Base-by-base conservation (phyloP, 2,113 vertebrate genomes). In the Platichthys stellatus region DNA sequence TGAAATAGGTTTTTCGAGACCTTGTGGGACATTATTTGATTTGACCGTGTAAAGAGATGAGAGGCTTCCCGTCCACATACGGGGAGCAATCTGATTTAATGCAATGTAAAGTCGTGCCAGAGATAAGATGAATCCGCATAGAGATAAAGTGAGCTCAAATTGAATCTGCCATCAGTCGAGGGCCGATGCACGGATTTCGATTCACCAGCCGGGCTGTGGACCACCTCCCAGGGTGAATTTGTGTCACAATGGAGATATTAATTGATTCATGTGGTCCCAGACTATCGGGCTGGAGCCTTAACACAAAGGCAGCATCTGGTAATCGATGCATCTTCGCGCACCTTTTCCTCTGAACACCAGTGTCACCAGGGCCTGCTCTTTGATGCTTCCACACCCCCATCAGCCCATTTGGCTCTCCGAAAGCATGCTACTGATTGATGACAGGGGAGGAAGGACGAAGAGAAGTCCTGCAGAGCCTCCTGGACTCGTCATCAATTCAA, bases 111-210 rank as follows among this genome's bases (percentile, higher is more conserved):
- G 66, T 87, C 76, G 54, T 70, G 81, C 74, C 78, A 82, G 67
- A 72, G 87, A 92, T 89, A 78, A 89, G 85, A 87, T 69, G 73
- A 86, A 78, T 82, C 75, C 20, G 7, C 60, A 15, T 18, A 10
- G 38, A 86, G 82, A 90, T 87, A 86, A 87, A 83, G 69, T 61
- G 35, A 84, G 76, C 69, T 79, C 67, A 89, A 88, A 91, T 82
- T 90, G 72, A 88, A 87, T 90, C 77, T 63, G 72, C 78, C 79
- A 69, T 82, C 82, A 75, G 80, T 74, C 47, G 51, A n/a, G 51
- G 51, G 51, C 20, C 15, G 20, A 66, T 54, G 20, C 64, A 54
- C 1, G 10, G 35, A 21, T 87, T 69, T 78, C 35, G 18, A 53
- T 74, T 79, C 69, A 70, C 2, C 63, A 18, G 63, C 54, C 1